phyloP scores from a whole-genome alignment of 2,888 invertebrate genomes.

The Plusia festucae region DNA sequence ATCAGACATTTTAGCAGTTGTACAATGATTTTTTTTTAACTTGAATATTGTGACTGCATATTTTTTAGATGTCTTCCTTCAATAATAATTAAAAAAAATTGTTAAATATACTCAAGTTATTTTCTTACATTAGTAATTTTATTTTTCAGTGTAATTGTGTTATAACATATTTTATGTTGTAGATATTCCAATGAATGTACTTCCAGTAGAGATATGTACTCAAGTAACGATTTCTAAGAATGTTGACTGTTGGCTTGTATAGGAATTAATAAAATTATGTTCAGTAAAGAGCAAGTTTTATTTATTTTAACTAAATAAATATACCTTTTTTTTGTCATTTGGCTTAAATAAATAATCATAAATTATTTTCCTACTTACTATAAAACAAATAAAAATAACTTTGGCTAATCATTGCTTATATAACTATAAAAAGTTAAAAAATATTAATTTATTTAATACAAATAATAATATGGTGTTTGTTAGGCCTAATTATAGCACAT shows the following conservation, averaged over 20 bases:
- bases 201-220: conserved; percentile 37
- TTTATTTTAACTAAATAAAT: conserved; percentile 13
- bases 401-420: background rate
- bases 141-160: background rate
- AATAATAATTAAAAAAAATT: background rate
- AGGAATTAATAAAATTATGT: conserved; percentile 55
- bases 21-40: too few relatives aligned
- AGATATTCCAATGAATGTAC: conserved; percentile 34
- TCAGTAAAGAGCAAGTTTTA: conserved; percentile 24
- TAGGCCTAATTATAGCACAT: background rate
- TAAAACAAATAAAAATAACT: background rate
- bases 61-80: background rate
- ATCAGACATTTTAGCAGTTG: background rate
- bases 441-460: background rate
- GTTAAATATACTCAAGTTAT: background rate
- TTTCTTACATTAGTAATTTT: too few relatives aligned
- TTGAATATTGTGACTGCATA: background rate
- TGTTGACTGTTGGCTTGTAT: conserved; percentile 64
- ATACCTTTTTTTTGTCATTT: conserved; percentile 11
- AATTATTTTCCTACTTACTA: background rate
- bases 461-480: background rate
- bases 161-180: conserved; percentile 27
- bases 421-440: background rate
- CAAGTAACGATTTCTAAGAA: conserved; percentile 36
- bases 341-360: conserved; percentile 12